These are phyloP conservation scores for Ditylenchus dipsaci DNA, from an alignment of 1,140 invertebrate genomes.

Conservation along the genomic window DNA sequence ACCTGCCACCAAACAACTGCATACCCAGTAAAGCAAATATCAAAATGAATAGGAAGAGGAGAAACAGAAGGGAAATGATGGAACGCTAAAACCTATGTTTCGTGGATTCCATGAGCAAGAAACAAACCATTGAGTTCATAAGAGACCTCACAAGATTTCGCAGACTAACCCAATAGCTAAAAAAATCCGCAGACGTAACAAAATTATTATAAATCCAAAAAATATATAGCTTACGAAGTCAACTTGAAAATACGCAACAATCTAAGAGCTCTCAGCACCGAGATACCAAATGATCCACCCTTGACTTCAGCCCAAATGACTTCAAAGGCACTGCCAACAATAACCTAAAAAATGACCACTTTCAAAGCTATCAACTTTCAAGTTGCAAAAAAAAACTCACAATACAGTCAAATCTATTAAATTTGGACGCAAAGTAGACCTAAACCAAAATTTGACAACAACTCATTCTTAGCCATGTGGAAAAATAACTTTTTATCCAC, in stretches of 20 bases:
- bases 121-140: conserved; percentile 80
- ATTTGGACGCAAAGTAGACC: conserved; percentile 70
- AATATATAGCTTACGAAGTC: conserved; percentile 69
- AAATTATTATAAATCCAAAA: not conserved
- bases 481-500: conserved; percentile 68
- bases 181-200: conserved; percentile 61
- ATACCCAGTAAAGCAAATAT: conserved; percentile 99
- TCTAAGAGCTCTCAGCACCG: conserved; percentile 91
- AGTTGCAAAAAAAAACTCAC: conserved; percentile 33
- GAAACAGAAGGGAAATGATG: conserved; percentile 97
- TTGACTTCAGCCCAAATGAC: conserved; percentile 95
- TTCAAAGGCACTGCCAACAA: conserved; percentile 97
- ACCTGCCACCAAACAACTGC: conserved; percentile 97
- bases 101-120: not conserved
- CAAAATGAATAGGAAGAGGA: conserved; percentile 99
- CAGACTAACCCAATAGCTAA: conserved; percentile 90
- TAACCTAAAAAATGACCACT: conserved; percentile 59
- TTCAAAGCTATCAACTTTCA: too few species aligned
- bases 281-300: conserved; percentile 91
- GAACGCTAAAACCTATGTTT: conserved; percentile 69
- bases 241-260: conserved; percentile 98
- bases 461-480: not conserved
- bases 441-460: conserved; percentile 57
- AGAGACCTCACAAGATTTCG: conserved; percentile 97
- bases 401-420: conserved; percentile 59